A percentile compares a stretch with the other conserved stretches of the same genome.
These are phyloP conservation scores for Tromatobia lineatoria DNA, from an alignment of 2,888 invertebrate species.

Conservation along the genomic window DNA sequence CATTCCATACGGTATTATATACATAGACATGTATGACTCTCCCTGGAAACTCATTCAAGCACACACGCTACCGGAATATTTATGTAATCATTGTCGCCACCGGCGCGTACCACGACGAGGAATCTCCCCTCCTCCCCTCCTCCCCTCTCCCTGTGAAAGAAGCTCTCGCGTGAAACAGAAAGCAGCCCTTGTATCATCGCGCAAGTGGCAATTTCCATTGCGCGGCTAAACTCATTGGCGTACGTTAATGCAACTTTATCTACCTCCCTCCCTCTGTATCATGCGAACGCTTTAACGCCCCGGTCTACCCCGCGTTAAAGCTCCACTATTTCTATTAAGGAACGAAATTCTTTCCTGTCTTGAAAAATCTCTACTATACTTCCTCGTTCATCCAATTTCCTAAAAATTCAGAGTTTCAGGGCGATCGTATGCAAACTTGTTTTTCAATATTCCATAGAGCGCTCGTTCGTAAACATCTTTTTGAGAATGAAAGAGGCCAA, in stretches of 20 bases:
- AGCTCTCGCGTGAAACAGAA: slow-evolving; percentile 35
- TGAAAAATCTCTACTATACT: background rate
- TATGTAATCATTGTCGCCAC: slow-evolving; percentile 58
- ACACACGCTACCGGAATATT: slow-evolving; percentile 61
- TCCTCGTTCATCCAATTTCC: background rate
- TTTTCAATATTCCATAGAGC: too few relatives aligned
- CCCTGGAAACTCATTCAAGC: slow-evolving; percentile 25
- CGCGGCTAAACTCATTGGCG: slow-evolving; percentile 10
- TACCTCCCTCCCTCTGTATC: background rate
- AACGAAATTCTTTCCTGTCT: background rate
- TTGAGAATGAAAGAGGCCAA: too few relatives aligned
- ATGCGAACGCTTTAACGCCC: background rate
- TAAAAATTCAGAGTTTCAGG: background rate
- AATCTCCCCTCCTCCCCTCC: background rate
- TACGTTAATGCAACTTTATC: background rate
- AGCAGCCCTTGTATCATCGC: slow-evolving; percentile 27
- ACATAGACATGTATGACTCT: slow-evolving; percentile 1
- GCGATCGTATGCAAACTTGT: too few relatives aligned
- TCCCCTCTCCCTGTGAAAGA: slow-evolving; percentile 4
- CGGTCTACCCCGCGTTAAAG: background rate
- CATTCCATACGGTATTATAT: slow-evolving; percentile 13
- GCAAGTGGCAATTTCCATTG: slow-evolving; percentile 47
- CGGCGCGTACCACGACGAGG: slow-evolving; percentile 14
- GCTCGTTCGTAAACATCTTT: too few relatives aligned
- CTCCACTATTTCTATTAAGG: background rate